phyloP scores from a whole-genome alignment of 2,888 invertebrate species.

The Drosophila percnosoma region DNA sequence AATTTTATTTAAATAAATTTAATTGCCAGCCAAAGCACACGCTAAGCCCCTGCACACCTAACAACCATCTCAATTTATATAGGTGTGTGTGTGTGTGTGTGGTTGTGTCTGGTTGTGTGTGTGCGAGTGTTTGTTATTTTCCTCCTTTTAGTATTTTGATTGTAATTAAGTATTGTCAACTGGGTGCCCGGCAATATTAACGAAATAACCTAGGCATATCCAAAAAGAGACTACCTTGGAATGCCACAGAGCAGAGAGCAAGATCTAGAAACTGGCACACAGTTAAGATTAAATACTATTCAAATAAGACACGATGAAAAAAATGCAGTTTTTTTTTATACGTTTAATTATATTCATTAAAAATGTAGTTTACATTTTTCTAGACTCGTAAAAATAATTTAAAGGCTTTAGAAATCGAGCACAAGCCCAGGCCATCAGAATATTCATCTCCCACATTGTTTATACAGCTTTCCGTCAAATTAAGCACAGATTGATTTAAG shows the following conservation, averaged over 20 bases:
- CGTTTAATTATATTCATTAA: background rate
- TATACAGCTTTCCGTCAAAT: background rate
- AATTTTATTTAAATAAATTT: conserved; percentile 81
- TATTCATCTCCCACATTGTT: background rate
- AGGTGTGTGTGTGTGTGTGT: conserved; percentile 18
- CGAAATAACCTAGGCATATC: conserved; percentile 52
- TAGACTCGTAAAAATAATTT: too few species aligned
- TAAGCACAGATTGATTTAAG: background rate
- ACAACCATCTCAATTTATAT: conserved; percentile 18
- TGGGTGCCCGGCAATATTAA: conserved; percentile 52
- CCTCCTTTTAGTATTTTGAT: conserved; percentile 53
- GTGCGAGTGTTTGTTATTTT: conserved; percentile 38
- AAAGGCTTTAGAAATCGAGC: background rate
- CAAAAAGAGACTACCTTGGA: conserved; percentile 57
- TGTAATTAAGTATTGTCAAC: conserved; percentile 73
- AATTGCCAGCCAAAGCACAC: conserved; percentile 76
- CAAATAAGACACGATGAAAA: background rate
- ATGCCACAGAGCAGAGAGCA: conserved; percentile 20
- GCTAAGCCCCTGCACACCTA: conserved; percentile 36
- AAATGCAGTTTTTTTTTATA: background rate
- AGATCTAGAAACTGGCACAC: conserved; percentile 1
- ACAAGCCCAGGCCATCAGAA: background rate
- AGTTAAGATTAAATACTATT: conserved; percentile 1
- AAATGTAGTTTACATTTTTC: background rate
- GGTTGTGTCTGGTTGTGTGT: conserved; percentile 17